phyloP scores from a whole-genome alignment of 2,113 vertebrate genomes.

The Oncorhynchus tshawytscha region DNA sequence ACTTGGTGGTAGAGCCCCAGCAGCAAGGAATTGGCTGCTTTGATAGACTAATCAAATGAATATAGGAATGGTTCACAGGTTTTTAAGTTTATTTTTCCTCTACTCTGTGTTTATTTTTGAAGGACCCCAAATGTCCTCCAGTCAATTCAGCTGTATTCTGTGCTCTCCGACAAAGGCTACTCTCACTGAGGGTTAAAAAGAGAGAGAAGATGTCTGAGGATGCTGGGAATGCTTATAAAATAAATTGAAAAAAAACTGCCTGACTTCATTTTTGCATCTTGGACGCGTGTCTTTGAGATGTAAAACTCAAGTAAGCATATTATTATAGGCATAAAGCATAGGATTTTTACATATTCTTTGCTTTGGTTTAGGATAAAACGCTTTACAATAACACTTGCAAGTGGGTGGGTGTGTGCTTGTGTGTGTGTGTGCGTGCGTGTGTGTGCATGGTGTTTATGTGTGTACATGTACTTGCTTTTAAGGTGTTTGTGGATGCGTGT shows the following conservation, averaged over 20 bases:
- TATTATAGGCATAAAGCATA: conserved; percentile 18
- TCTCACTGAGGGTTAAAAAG: background rate
- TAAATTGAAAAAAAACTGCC: background rate
- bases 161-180: no score
- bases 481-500: background rate
- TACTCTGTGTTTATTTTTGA: background rate
- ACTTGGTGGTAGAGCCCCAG: conserved; percentile 6
- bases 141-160: background rate
- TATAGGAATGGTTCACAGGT: background rate
- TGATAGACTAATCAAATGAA: background rate
- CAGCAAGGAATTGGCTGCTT: background rate
- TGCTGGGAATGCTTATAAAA: background rate
- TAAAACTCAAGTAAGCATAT: conserved; percentile 19
- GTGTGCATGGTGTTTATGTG: background rate
- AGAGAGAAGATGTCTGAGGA: no score
- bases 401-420: background rate
- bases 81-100: background rate
- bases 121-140: background rate
- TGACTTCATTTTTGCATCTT: no score
- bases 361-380: background rate
- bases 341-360: conserved; percentile 17
- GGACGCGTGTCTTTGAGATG: conserved; percentile 19
- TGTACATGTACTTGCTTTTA: background rate
- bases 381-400: background rate
- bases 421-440: background rate